Percentiles rank a stretch among this genome's conserved stretches.
phyloP scores from a whole-genome alignment of 2,797 vertebrate genomes.

The Liparis tanakae region DNA sequence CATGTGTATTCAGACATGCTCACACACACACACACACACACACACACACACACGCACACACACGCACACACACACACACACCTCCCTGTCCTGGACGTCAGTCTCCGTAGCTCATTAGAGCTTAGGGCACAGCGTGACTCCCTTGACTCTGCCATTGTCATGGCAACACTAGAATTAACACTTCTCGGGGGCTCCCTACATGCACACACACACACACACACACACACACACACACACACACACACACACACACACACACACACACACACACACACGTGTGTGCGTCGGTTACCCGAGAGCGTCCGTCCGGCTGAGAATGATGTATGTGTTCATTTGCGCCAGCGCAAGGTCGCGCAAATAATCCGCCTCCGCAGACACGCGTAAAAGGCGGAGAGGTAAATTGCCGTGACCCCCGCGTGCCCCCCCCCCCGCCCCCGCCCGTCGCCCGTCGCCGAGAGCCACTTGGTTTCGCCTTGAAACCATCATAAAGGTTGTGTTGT shows the following conservation, averaged over 20 bases:
- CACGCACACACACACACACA: too few species aligned
- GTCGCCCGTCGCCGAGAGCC: constrained; percentile 26
- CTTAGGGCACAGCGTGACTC: constrained; percentile 63
- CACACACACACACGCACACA: too few species aligned
- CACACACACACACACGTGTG: too few species aligned
- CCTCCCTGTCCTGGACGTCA: constrained; percentile 54
- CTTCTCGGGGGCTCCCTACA: constrained; percentile 39
- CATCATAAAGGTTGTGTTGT: constrained; percentile 58
- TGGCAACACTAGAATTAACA: constrained; percentile 62
- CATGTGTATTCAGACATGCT: constrained; percentile 9
- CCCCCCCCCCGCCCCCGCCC: constrained; percentile 31
- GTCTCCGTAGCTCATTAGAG: constrained; percentile 65
- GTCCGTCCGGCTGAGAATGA: neutral
- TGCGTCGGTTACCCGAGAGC: neutral
- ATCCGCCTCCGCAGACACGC: constrained; percentile 1
- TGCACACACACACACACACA: too few species aligned
- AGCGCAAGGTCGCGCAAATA: neutral
- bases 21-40: too few species aligned
- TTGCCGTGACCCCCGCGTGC: constrained; percentile 44
- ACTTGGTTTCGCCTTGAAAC: constrained; percentile 50
- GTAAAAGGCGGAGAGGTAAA: constrained; percentile 32
- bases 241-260: too few species aligned
- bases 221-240: too few species aligned
- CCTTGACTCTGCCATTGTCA: constrained; percentile 59
- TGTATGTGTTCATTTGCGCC: neutral